Evolutionary conservation across 30 jellyfish, hydroid and myxozoan genomes (phyloP), one percentile per base, ranked within the genome.

Genomic region (Nemopilema nomurai): DNA sequence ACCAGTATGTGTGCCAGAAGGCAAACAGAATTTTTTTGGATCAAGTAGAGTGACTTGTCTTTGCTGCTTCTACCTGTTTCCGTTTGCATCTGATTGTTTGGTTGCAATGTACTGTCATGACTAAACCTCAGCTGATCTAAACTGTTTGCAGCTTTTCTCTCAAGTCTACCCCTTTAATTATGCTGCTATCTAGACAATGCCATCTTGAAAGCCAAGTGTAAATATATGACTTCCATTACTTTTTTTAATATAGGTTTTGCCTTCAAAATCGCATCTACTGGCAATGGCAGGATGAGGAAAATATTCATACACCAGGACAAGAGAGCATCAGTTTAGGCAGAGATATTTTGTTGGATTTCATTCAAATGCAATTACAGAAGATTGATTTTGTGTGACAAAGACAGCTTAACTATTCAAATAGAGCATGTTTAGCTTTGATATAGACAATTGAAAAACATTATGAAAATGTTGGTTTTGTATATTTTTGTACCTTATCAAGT

Each of bases 241-340:
- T 79, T 8, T 62, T 18, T 22, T 27, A 27, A 16, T 74, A 16
- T 77, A 84, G 93, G 30, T 84, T 72, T 76, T 86, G 95, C 50
- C 67, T 77, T 33, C 31, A 31, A 17, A 80, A 77, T 71, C 95
- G 95, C 27, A 66, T 76, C 24, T 52, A 49, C 51, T 86, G 95
- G 95, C 81, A 53, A 8, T 86, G 82, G 83, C 83, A 77, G 33
- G 76, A 84, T 22, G 50, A 84, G 27, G 75, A 69, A 13, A 77
- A 32, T 29, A 22, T 63, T 29, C 28, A 27, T n/a, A 22, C 65
- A 23, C 88, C 52, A 62, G 68, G 74, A 28, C 69, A 52, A 28
- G 83, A 57, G 22, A 62, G 64, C 17, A 22, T 29, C 29, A 71
- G 51, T 33, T 66, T 73, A 8, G 65, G 81, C n/a, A 80, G 32